phyloP scores from a whole-genome alignment of 2,113 vertebrate genomes.

The Azemiops feae region DNA sequence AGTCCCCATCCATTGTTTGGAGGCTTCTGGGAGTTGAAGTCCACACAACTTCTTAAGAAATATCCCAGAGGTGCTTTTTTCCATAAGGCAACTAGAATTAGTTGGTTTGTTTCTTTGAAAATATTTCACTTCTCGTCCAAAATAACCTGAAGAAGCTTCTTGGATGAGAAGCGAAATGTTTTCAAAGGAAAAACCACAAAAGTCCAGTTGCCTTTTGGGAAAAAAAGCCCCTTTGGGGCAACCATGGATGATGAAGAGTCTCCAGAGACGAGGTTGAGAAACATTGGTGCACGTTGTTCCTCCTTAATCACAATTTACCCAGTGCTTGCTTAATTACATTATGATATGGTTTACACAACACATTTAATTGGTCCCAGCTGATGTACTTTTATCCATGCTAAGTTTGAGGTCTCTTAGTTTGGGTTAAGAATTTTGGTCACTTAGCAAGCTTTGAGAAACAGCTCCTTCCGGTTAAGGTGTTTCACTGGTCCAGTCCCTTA shows the following conservation, averaged over 20 bases:
- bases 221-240: too few relatives aligned
- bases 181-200: too few relatives aligned
- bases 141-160: too few relatives aligned
- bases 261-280: background rate
- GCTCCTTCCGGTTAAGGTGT: background rate
- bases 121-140: too few relatives aligned
- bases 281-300: background rate
- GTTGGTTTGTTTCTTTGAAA: too few relatives aligned
- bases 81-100: too few relatives aligned
- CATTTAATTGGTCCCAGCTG: background rate
- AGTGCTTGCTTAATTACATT: background rate
- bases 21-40: background rate
- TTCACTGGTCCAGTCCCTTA: background rate
- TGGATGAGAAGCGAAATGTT: too few relatives aligned
- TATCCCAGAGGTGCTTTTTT: too few relatives aligned
- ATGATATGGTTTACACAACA: background rate
- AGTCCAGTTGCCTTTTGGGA: too few relatives aligned
- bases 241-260: background rate
- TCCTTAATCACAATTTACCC: background rate
- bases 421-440: background rate
- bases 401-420: background rate
- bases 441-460: background rate
- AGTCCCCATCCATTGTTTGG: too few relatives aligned
- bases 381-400: background rate
- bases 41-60: background rate